Percentiles rank a stretch among this genome's conserved stretches.
phyloP scores from a whole-genome alignment of 2,797 vertebrate species.

The Myotis daubentonii region DNA sequence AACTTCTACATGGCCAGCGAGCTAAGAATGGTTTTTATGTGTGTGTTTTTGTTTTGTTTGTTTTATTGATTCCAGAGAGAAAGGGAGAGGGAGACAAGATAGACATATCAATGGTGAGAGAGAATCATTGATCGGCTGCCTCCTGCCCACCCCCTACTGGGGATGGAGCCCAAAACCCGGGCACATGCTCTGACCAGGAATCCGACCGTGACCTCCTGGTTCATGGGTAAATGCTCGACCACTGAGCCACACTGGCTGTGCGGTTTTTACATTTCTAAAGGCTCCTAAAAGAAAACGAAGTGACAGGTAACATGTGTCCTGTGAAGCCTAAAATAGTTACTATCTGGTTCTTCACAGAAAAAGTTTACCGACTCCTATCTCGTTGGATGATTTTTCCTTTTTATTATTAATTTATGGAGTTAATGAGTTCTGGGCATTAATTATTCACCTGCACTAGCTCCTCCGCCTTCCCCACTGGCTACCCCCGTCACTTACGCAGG shows the following conservation, averaged over 20 bases:
- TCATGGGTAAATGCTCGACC: not conserved
- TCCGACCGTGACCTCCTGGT: not conserved
- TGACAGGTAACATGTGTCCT: not conserved
- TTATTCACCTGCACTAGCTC: not conserved
- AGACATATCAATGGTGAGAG: not conserved
- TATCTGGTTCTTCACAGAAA: not conserved
- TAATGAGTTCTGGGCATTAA: not conserved
- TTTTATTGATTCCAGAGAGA: not conserved
- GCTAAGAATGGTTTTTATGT: not conserved
- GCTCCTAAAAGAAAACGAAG: not conserved
- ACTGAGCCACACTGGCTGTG: not conserved
- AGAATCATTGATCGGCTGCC: not conserved
- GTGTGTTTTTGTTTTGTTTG: too few species aligned
- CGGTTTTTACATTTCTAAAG: not conserved
- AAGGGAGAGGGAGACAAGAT: not conserved
- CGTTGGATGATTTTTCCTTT: not conserved
- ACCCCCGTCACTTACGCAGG: rapidly evolving
- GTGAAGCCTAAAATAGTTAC: not conserved
- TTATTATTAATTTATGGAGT: not conserved
- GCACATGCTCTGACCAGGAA: not conserved
- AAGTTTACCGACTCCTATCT: not conserved
- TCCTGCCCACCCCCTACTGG: not conserved
- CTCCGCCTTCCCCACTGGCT: rapidly evolving
- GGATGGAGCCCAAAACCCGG: not conserved
- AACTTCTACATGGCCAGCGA: not conserved